Base-by-base conservation (phyloP, 2,888 invertebrate species). In the Drosophila diplacantha region DNA sequence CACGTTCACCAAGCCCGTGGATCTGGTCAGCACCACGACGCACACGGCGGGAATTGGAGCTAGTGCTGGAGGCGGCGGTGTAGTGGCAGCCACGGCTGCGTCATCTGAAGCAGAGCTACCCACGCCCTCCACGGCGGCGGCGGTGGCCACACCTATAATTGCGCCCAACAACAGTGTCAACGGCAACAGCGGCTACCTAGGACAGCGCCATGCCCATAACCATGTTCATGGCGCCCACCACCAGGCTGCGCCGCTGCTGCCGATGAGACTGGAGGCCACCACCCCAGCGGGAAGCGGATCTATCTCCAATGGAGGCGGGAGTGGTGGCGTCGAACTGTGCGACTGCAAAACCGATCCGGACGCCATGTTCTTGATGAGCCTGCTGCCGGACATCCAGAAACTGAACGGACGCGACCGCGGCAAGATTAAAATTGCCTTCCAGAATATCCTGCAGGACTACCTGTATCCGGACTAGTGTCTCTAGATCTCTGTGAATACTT, bases 301-400 rank as follows among this genome's bases (percentile, higher is more conserved):
- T n/a, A 51, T 74, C 3, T 43, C 50, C 1, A 38, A 69, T 26
- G 54, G 65, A 1, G 61, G 31, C 3, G 20, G 29, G 29, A 29
- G 59, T 6, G 50, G 58, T 3, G 69, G 55, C 50, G 69, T 80
- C 7, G 87, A 87, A 12, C 55, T 87, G 9, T 87, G 87, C 59
- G 85, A 85, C 54, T 88, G 88, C 65, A 88, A 87, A 70, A 85
- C 85, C n/a, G 87, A 88, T 72, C 85, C 87, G n/a, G 88, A 88
- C 74, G 87, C 87, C 60, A 88, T 88, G 88, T 88, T 87, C 46
- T 75, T 88, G 7, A 86, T 88, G 86, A 88, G 88, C 58, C 75
- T 88, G 2, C 60, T 88, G 60, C 87, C 88, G 5, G 88, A 88
- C 64, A 87, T 88, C 56, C 85, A 87, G 70, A 87, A 86, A 52